Base-by-base conservation (phyloP, 1,140 invertebrate genomes). In the Cydia splendana region DNA sequence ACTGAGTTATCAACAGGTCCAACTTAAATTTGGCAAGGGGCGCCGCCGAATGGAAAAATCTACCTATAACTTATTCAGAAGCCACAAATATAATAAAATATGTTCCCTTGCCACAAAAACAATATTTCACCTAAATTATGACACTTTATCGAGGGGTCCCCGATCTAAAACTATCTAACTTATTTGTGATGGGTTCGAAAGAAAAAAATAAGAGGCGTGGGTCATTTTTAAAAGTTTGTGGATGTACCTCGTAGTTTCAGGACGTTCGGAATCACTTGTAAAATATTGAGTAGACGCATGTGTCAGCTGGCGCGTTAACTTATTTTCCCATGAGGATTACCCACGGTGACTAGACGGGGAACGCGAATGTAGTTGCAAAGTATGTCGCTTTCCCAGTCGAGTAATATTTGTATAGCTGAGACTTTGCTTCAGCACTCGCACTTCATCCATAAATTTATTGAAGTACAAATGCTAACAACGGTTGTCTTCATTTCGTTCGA, bases 91-190 rank as follows among this genome's bases (percentile, higher is more conserved):
- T 86, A 88, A 83, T 82, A 77, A 83, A 86, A 84, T 87, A 85
- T 86, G 85, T 85, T 74, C 81, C 80, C 75, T 82, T 75, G 62
- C 75, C 77, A 82, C 77, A 84, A 85, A 86, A 88, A 88, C 87
- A 87, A 88, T 88, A 87, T 88, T 86, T 88, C 84, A 90, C 80
- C 67, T 85, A 86, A 88, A 90, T 87, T 88, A 88, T 85, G 88
- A 86, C 87, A 86, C 84, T 88, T 87, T 90, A 85, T 88, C 84
- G 86, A 87, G 85, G 86, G 87, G 85, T 87, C 85, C 78, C 84
- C 82, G 80, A 82, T 88, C 85, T 87, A 85, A 88, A 88, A 88
- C 88, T 89, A 87, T 87, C 83, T 65, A 88, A 88, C 81, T 88
- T 86, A 74, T 81, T 67, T 75, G 57, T 75, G 78, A 82, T 86